These are phyloP conservation scores for Excalfactoria chinensis DNA, from an alignment of 2,113 vertebrate genomes.

Conservation along the genomic window DNA sequence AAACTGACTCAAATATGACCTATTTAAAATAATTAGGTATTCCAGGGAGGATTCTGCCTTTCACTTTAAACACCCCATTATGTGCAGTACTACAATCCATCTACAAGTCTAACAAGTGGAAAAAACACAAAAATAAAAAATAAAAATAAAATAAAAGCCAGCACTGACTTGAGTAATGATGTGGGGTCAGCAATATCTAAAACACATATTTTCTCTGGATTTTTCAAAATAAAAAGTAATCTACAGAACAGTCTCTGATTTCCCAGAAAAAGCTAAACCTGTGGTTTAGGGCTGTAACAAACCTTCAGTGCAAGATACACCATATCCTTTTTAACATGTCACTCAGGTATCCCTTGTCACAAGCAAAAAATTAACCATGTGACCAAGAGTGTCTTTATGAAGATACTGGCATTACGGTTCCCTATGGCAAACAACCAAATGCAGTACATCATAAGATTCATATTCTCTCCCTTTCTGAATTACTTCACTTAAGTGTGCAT, in stretches of 20 bases:
- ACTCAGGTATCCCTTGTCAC: slow-evolving; percentile 23
- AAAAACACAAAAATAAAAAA: not conserved
- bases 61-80: not conserved
- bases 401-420: not conserved
- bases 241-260: not conserved
- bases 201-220: not conserved
- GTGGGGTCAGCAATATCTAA: not conserved
- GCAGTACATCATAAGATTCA: not conserved
- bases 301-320: not conserved
- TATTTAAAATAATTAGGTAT: not conserved
- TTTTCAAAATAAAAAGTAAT: not conserved
- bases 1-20: not conserved
- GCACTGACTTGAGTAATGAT: not conserved
- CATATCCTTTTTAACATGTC: not conserved
- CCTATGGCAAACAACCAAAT: not conserved
- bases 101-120: not conserved
- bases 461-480: not conserved
- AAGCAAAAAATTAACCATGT: slow-evolving; percentile 29
- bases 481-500: not conserved
- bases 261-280: not conserved
- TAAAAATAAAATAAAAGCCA: not conserved
- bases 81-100: not conserved
- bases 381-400: slow-evolving; percentile 17
- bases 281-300: not conserved
- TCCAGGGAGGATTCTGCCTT: not conserved